Percentiles rank a stretch among this genome's conserved stretches.
Conservation (phyloP, 2,797 vertebrate species). For the Anabacerthia variegaticeps region DNA sequence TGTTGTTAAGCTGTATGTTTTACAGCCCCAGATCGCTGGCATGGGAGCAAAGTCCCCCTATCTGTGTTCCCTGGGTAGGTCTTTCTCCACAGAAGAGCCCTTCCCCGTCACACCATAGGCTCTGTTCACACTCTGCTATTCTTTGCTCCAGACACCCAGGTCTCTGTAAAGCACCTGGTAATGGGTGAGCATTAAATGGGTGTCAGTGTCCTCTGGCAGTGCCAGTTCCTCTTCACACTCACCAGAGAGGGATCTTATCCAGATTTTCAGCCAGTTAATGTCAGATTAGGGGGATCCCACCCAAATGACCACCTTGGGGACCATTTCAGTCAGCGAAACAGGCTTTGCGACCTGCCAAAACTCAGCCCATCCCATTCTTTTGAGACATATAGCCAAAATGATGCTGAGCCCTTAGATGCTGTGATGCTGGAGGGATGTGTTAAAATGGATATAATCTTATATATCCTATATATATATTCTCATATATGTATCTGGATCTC, state of each 20-base stretch:
- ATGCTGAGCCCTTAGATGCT: not conserved
- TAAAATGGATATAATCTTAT: not conserved
- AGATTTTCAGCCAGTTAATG: not conserved
- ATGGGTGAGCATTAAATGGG: not conserved
- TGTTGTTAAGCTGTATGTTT: not conserved
- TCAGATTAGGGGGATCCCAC: not conserved
- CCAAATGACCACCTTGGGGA: not conserved
- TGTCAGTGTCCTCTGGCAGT: not conserved
- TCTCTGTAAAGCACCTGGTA: not conserved
- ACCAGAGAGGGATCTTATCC: not conserved
- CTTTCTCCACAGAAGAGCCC: not conserved
- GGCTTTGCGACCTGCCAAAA: not conserved
- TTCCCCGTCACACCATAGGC: not conserved
- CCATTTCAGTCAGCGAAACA: not conserved
- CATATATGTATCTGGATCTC: not conserved
- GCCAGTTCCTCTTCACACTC: not conserved
- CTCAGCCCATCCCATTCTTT: not conserved
- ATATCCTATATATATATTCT: not conserved
- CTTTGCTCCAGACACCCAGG: not conserved
- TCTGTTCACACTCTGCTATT: not conserved
- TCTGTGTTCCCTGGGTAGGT: not conserved
- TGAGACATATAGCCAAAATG: not conserved
- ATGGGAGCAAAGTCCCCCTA: not conserved
- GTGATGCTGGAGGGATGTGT: not conserved
- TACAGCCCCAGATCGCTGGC: not conserved